phyloP scores from a whole-genome alignment of 2,888 invertebrate species.

The Ceratothoa steindachneri region DNA sequence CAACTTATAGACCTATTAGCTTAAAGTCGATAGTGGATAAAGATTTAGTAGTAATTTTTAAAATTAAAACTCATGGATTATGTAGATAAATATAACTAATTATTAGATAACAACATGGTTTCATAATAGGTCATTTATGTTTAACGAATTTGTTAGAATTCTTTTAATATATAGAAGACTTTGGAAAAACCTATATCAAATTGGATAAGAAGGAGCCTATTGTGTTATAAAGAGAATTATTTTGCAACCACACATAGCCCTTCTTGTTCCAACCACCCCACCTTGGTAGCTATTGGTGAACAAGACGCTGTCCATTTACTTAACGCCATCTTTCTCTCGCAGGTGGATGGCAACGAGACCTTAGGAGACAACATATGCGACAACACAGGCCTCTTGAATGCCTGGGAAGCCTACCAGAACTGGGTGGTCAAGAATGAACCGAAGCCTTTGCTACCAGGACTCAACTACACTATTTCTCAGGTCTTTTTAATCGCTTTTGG shows the following conservation, averaged over 20 bases:
- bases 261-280: neutral
- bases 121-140: no score
- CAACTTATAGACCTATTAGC: no score
- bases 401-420: constrained; percentile 52
- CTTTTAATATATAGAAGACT: no score
- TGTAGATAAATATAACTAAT: no score
- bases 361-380: constrained; percentile 54
- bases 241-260: neutral
- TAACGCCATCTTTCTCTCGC: constrained; percentile 12
- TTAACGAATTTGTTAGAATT: no score
- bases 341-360: constrained; percentile 54
- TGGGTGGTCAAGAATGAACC: constrained; percentile 50
- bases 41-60: no score
- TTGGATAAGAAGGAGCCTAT: no score
- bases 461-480: constrained; percentile 52
- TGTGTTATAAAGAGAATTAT: no score
- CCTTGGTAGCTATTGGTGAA: neutral
- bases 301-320: neutral
- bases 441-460: constrained; percentile 52
- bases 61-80: no score
- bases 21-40: no score
- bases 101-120: no score
- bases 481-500: constrained; percentile 54
- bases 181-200: no score
- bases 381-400: constrained; percentile 53